Percentiles rank a stretch among this genome's conserved stretches.
phyloP scores from a whole-genome alignment of 2,888 invertebrate genomes.

The Drosophila kanekoi region DNA sequence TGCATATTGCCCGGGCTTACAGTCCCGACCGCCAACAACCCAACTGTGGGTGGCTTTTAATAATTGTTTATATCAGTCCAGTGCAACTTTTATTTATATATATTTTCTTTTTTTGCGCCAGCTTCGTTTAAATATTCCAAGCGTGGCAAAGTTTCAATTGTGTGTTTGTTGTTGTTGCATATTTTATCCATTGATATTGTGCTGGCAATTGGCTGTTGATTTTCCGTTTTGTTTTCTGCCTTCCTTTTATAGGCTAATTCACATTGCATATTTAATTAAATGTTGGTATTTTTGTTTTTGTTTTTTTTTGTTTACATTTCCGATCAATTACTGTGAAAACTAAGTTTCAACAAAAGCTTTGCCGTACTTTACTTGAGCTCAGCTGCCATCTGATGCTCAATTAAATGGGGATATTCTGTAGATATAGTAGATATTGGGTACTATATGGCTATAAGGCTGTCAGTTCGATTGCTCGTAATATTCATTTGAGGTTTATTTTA shows the following conservation, averaged over 20 bases:
- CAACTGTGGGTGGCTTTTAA: conserved; percentile 69
- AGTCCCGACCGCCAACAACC: neutral
- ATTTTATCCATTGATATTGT: conserved; percentile 68
- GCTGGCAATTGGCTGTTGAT: conserved; percentile 59
- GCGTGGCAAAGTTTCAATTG: conserved; percentile 58
- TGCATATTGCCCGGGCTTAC: conserved; percentile 45
- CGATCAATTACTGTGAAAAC: conserved; percentile 46
- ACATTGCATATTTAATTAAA: conserved; percentile 71
- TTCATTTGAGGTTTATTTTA: too few relatives aligned
- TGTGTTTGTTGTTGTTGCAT: conserved; percentile 46
- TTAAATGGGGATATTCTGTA: conserved; percentile 4
- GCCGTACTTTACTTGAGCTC: conserved; percentile 13
- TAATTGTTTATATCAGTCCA: conserved; percentile 71
- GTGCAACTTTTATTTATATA: conserved; percentile 38
- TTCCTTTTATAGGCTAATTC: conserved; percentile 52
- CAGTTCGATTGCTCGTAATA: too few relatives aligned
- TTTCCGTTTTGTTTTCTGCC: conserved; percentile 44
- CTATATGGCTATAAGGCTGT: neutral
- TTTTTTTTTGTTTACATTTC: conserved; percentile 44
- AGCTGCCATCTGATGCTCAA: conserved; percentile 11
- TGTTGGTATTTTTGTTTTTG: conserved; percentile 41
- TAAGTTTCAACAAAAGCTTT: conserved; percentile 11
- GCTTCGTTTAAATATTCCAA: conserved; percentile 56
- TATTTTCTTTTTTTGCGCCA: conserved; percentile 1
- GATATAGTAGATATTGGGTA: neutral